Percentiles rank a stretch among this genome's conserved stretches.
Conservation (phyloP, 1,140 invertebrate genomes). For the Hesperophylax magnus region DNA sequence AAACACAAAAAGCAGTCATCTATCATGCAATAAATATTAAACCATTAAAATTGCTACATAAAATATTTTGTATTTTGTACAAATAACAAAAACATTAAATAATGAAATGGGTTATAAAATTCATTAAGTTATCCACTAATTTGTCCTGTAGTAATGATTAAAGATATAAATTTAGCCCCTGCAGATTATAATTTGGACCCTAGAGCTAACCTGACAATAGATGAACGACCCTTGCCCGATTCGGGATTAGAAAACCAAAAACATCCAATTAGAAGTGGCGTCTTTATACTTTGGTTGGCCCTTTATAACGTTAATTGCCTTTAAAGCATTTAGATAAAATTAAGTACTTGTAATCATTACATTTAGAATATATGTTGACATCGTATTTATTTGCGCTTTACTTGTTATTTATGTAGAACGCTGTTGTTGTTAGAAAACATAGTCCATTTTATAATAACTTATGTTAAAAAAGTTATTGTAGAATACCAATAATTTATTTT, state of each 20-base stretch:
- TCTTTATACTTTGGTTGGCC: background rate
- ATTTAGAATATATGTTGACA: background rate
- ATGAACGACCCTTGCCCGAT: background rate
- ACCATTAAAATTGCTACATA: background rate
- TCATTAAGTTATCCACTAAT: background rate
- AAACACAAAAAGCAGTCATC: no score
- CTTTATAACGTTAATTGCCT: background rate
- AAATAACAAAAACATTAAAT: background rate
- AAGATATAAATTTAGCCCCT: conserved; percentile 1
- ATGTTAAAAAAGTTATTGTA: conserved; percentile 41
- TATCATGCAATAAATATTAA: no score
- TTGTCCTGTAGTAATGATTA: conserved; percentile 21
- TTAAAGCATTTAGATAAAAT: background rate
- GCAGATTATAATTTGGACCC: background rate
- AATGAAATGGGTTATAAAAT: background rate
- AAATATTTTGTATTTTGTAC: background rate
- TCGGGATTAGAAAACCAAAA: background rate
- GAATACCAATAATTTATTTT: background rate
- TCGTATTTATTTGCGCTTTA: conserved; percentile 37
- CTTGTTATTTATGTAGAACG: conserved; percentile 22
- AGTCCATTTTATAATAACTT: conserved; percentile 8
- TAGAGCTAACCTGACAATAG: background rate
- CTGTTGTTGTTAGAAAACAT: conserved; percentile 13
- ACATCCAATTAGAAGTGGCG: conserved; percentile 1
- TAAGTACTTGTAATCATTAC: background rate